These are phyloP conservation scores for Ostrea denselamellosa DNA, from an alignment of 1,140 invertebrate genomes.

Conservation along the genomic window DNA sequence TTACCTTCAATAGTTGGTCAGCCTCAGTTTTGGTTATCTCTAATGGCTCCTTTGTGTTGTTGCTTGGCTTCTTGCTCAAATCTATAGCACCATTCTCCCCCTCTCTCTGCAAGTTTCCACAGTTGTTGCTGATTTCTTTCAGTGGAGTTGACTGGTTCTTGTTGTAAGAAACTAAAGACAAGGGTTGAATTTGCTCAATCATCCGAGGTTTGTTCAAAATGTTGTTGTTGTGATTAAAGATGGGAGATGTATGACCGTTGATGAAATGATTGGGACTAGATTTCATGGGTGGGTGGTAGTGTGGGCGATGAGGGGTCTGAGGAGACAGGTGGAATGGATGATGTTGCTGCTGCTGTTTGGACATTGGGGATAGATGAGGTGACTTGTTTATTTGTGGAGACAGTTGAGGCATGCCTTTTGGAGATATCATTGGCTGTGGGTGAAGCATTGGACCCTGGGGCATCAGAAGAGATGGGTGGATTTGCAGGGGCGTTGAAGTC, in stretches of 20 bases:
- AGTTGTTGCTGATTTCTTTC: constrained; percentile 62
- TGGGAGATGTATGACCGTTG: constrained; percentile 62
- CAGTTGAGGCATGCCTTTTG: constrained; percentile 45
- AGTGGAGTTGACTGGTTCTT: constrained; percentile 54
- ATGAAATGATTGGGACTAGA: constrained; percentile 63
- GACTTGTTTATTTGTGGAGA: constrained; percentile 48
- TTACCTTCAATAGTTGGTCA: constrained; percentile 38
- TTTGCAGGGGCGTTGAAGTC: constrained; percentile 42
- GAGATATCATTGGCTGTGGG: constrained; percentile 47
- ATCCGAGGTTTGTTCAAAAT: constrained; percentile 48
- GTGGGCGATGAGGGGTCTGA: constrained; percentile 48
- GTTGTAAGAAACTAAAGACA: constrained; percentile 53
- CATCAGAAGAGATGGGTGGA: constrained; percentile 51
- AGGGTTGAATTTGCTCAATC: constrained; percentile 43
- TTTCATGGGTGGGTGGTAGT: constrained; percentile 55
- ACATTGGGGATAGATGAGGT: constrained; percentile 49
- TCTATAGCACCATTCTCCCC: constrained; percentile 69
- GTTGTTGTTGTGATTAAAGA: constrained; percentile 54
- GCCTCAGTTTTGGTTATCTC: constrained; percentile 23
- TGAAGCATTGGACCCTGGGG: constrained; percentile 47
- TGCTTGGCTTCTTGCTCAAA: constrained; percentile 66
- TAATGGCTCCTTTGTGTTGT: constrained; percentile 32
- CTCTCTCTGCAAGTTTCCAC: constrained; percentile 53
- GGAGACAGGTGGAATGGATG: constrained; percentile 45
- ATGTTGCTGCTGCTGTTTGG: constrained; percentile 43